Evolutionary conservation across 2,888 invertebrate genomes (phyloP).

Genomic region (Sceliomorpha sp.): DNA sequence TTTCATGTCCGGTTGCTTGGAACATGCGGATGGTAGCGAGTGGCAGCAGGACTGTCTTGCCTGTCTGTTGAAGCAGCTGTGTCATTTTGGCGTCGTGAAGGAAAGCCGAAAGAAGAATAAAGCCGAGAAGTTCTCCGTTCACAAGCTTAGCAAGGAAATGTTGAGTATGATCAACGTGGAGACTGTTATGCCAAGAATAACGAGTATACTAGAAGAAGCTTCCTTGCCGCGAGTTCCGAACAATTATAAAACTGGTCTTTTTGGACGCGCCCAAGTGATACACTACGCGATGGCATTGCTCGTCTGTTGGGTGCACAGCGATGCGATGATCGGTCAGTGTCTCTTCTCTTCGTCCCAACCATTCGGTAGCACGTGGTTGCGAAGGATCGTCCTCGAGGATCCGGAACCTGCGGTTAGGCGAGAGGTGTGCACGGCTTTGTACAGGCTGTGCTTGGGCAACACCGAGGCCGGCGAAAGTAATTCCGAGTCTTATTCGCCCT

Average conservation of each 20-base stretch:
- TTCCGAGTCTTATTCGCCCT: slow-evolving; percentile 77
- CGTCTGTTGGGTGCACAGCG: slow-evolving; percentile 95
- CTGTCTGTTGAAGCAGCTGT: slow-evolving; percentile 90
- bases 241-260: slow-evolving; percentile 94
- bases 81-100: slow-evolving; percentile 89
- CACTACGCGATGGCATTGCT: slow-evolving; percentile 95
- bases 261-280: slow-evolving; percentile 93
- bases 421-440: slow-evolving; percentile 96
- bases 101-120: slow-evolving; percentile 79
- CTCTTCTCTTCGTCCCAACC: slow-evolving; percentile 89
- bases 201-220: slow-evolving; percentile 93
- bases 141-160: slow-evolving; percentile 87
- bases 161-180: slow-evolving; percentile 93
- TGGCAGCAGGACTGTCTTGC: slow-evolving; percentile 98
- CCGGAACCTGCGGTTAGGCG: slow-evolving; percentile 95
- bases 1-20: slow-evolving; percentile 90
- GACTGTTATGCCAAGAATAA: slow-evolving; percentile 90
- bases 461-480: slow-evolving; percentile 81
- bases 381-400: slow-evolving; percentile 92
- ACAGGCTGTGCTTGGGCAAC: slow-evolving; percentile 90
- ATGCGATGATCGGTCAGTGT: slow-evolving; percentile 87
- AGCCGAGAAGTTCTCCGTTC: slow-evolving; percentile 86
- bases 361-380: slow-evolving; percentile 87
- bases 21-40: slow-evolving; percentile 89
- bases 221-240: slow-evolving; percentile 89